Evolutionary conservation across 2,113 vertebrate species (phyloP), one percentile per base, ranked within the genome.

Genomic region (Mesocricetus auratus): DNA sequence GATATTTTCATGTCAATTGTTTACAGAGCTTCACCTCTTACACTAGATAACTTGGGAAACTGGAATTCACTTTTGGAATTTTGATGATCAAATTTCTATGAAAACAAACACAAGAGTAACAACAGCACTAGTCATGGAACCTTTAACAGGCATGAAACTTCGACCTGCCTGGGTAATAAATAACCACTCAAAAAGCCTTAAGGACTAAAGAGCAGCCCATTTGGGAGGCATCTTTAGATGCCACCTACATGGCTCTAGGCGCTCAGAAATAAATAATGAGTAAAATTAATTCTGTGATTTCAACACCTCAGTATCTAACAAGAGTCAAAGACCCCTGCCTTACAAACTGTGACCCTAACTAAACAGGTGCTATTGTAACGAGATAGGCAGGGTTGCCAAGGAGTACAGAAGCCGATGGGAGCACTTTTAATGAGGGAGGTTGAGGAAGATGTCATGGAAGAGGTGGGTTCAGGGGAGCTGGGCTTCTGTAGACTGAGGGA

Each of bases 61-160:
- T 60, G 36, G 12, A 81, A 93, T 89, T 94, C 58, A 66, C 36
- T 91, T 89, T 83, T 50, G n/a, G 5, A 36, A 68, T 88, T 90
- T 96, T 77, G 58, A 66, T 78, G 42, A 83, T 66, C 56, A 9
- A 73, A 45, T 62, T 31, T n/a, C 45, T 79, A 36, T 7, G 2
- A 16, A 82, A 96, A 89, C n/a, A 90, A 87, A 56, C n/a, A 71
- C 19, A 82, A 68, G 77, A 15, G 3, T 36, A 66, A 94, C 42
- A 82, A 95, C 45, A 82, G 15, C 9, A 36, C 39, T 47, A n/a
- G 79, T 75, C 58, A 31, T 50, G 4, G 64, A 53, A 13, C 42
- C 81, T 73, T 93, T 79, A 69, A 31, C 36, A 62, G 13, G 58
- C 74, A 7, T 79, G 86, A 74, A 47, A 86, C 24, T 73, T 53